phyloP scores from a whole-genome alignment of 2,888 invertebrate genomes.

The Heliothis peltigera region DNA sequence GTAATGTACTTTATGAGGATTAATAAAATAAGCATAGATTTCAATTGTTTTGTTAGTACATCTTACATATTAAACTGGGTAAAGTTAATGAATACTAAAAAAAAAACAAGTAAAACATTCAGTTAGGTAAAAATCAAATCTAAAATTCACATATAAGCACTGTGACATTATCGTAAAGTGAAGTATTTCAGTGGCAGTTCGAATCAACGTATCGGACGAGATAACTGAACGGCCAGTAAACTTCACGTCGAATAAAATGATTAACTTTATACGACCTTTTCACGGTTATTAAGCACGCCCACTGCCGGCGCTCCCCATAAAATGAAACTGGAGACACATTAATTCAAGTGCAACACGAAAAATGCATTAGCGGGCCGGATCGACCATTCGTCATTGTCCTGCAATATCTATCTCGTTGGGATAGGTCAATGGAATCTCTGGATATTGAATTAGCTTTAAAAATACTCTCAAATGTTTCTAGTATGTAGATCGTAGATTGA shows the following conservation, averaged over 20 bases:
- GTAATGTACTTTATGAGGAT: not conserved
- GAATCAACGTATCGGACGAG: constrained; percentile 57
- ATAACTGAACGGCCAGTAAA: constrained; percentile 64
- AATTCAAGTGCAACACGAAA: constrained; percentile 90
- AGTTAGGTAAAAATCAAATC: constrained; percentile 8
- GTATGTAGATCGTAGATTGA: constrained; percentile 21
- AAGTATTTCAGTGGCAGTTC: constrained; percentile 46
- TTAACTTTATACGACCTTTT: constrained; percentile 71
- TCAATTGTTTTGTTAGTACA: no score
- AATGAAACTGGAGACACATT: constrained; percentile 80
- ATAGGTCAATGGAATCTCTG: constrained; percentile 41
- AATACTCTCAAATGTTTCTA: constrained; percentile 29
- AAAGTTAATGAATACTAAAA: no score
- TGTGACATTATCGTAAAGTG: constrained; percentile 52
- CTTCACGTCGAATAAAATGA: constrained; percentile 65
- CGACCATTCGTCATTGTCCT: constrained; percentile 84
- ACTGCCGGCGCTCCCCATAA: constrained; percentile 58
- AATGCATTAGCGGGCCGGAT: constrained; percentile 84
- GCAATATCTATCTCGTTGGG: constrained; percentile 61
- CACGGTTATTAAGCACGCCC: constrained; percentile 73
- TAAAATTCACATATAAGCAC: constrained; percentile 35
- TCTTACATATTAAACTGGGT: no score
- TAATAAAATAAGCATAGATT: not conserved
- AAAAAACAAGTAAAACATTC: constrained; percentile 18
- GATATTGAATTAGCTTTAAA: constrained; percentile 53